phyloP scores from a whole-genome alignment of 2,797 vertebrate species.

The Cuculus canorus region DNA sequence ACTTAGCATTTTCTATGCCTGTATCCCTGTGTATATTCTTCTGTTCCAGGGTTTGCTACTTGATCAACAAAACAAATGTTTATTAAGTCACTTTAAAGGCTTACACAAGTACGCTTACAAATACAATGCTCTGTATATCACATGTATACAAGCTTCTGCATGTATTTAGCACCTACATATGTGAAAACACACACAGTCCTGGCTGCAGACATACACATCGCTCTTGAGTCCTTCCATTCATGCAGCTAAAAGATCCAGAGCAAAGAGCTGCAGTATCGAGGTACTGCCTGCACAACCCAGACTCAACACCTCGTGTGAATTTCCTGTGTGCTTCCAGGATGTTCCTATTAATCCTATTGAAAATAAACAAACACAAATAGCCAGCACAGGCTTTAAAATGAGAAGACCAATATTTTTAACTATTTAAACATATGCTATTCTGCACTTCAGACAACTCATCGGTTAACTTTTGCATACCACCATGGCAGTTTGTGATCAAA shows the following conservation, averaged over 20 bases:
- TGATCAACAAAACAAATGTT: background rate
- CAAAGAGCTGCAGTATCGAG: background rate
- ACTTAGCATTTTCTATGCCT: background rate
- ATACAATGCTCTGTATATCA: background rate
- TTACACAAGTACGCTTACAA: background rate
- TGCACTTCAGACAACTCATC: background rate
- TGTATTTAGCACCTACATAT: background rate
- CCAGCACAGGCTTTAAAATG: background rate
- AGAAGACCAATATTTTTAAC: background rate
- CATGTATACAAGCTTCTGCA: background rate
- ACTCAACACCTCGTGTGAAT: background rate
- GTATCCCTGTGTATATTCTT: background rate
- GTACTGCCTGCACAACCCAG: background rate
- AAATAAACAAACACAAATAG: background rate
- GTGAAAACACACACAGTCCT: background rate
- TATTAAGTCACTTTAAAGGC: background rate
- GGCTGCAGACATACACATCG: background rate
- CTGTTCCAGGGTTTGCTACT: background rate
- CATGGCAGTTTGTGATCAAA: background rate
- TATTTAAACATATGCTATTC: conserved; percentile 11
- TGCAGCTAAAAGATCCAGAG: background rate
- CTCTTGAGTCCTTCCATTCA: background rate
- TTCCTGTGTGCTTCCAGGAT: background rate
- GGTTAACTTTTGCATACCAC: background rate
- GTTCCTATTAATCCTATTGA: background rate